A percentile compares a stretch with the other conserved stretches of the same genome.
phyloP scores from a whole-genome alignment of 2,797 vertebrate species.

The Urocyon cinereoargenteus region DNA sequence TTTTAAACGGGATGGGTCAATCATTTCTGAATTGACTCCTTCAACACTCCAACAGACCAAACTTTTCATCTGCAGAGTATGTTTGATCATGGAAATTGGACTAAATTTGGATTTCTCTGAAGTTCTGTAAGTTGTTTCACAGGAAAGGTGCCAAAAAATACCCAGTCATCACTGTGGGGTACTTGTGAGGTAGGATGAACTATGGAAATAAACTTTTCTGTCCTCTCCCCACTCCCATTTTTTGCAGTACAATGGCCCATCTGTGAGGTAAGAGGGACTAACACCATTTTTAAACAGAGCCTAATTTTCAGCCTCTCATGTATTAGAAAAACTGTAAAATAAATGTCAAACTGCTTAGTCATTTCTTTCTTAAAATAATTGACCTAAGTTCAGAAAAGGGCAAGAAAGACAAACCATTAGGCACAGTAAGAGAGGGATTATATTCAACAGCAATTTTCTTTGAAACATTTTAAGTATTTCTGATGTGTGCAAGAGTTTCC shows the following conservation, averaged over 20 bases:
- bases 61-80: slow-evolving; percentile 51
- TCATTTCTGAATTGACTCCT: not conserved
- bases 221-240: slow-evolving; percentile 70
- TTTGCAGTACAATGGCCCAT: slow-evolving; percentile 82
- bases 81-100: slow-evolving; percentile 49
- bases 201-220: slow-evolving; percentile 70
- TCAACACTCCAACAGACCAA: not conserved
- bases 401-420: slow-evolving; percentile 68
- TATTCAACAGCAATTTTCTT: slow-evolving; percentile 48
- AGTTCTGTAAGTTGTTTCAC: slow-evolving; percentile 49
- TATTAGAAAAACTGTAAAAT: slow-evolving; percentile 81
- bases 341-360: slow-evolving; percentile 81
- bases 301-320: slow-evolving; percentile 78
- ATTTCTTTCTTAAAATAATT: slow-evolving; percentile 83
- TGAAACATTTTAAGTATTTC: slow-evolving; percentile 58
- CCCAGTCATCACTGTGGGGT: slow-evolving; percentile 50
- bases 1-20: not conserved
- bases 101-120: slow-evolving; percentile 38
- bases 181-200: slow-evolving; percentile 62
- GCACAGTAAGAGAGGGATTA: slow-evolving; percentile 50
- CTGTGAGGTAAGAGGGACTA: slow-evolving; percentile 83
- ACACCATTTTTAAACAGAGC: slow-evolving; percentile 82
- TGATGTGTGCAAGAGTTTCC: not conserved
- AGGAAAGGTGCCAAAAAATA: slow-evolving; percentile 54
- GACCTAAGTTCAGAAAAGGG: slow-evolving; percentile 80